phyloP scores from a whole-genome alignment of 2,888 invertebrate genomes.

The Drosophila macrospina region DNA sequence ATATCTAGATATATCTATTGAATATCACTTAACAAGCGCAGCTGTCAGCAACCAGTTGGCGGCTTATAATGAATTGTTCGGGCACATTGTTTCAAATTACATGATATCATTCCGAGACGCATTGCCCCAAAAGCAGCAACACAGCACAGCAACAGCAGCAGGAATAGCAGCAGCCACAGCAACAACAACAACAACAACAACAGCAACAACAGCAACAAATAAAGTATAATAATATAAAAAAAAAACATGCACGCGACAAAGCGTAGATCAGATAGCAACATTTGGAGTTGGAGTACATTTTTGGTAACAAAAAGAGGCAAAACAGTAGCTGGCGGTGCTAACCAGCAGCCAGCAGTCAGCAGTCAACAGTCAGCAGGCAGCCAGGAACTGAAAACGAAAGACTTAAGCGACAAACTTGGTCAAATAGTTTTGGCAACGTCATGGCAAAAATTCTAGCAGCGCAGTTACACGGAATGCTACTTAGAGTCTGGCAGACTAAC shows the following conservation, averaged over 20 bases:
- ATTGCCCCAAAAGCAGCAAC: constrained; percentile 30
- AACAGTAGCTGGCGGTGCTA: constrained; percentile 18
- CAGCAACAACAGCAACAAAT: constrained; percentile 2
- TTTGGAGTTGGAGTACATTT: constrained; percentile 36
- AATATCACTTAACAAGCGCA: constrained; percentile 79
- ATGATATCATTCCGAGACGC: constrained; percentile 54
- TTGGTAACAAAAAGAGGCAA: constrained; percentile 22
- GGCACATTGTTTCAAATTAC: constrained; percentile 78
- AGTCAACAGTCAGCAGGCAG: not conserved
- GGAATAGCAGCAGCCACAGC: constrained; percentile 6
- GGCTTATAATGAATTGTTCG: constrained; percentile 75
- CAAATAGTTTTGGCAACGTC: constrained; percentile 33
- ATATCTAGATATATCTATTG: constrained; percentile 64
- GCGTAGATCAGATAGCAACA: constrained; percentile 55
- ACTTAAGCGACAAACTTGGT: constrained; percentile 51
- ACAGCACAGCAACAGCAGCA: constrained; percentile 8
- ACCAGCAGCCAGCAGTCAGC: no score
- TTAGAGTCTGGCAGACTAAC: constrained; percentile 14
- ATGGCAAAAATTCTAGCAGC: constrained; percentile 36
- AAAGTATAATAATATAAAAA: constrained; percentile 4
- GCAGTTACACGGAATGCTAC: constrained; percentile 40
- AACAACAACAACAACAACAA: not conserved
- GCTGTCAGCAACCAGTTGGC: constrained; percentile 73
- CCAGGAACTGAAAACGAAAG: constrained; percentile 45
- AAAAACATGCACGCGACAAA: constrained; percentile 65